Evolutionary conservation across 2,888 invertebrate species (phyloP).

Genomic region (Resseliella maxima): DNA sequence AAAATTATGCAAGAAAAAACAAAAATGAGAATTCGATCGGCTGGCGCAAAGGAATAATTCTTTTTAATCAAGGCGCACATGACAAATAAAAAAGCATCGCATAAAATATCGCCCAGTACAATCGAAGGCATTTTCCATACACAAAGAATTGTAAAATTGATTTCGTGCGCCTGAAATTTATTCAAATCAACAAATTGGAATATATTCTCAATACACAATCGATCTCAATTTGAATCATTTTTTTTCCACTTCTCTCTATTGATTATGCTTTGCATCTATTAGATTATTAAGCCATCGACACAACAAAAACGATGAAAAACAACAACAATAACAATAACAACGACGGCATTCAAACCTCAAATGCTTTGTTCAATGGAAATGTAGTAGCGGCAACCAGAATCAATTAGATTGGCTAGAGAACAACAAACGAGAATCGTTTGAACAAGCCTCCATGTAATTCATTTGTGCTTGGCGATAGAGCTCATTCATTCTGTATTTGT

Average conservation of each 20-base stretch:
- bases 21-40: not conserved
- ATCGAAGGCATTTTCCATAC: not conserved
- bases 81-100: not conserved
- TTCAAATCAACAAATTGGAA: not conserved
- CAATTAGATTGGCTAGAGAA: slow-evolving; percentile 27
- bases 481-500: not conserved
- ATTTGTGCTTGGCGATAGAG: no score
- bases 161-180: not conserved
- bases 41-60: slow-evolving; percentile 7
- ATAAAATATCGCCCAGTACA: not conserved
- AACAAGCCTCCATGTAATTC: slow-evolving; percentile 28
- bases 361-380: not conserved
- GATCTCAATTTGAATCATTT: not conserved
- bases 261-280: not conserved
- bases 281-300: slow-evolving; percentile 47
- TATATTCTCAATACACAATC: not conserved
- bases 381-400: not conserved
- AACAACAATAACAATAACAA: not conserved
- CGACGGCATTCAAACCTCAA: not conserved
- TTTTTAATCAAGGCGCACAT: not conserved
- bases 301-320: not conserved
- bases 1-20: not conserved
- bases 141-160: not conserved
- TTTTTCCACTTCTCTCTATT: no score
- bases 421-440: slow-evolving; percentile 6